Percentiles rank a stretch among this genome's conserved stretches.
Evolutionary conservation across 1,140 invertebrate genomes (phyloP).

Genomic region (Aphaenogaster ashmeadi): DNA sequence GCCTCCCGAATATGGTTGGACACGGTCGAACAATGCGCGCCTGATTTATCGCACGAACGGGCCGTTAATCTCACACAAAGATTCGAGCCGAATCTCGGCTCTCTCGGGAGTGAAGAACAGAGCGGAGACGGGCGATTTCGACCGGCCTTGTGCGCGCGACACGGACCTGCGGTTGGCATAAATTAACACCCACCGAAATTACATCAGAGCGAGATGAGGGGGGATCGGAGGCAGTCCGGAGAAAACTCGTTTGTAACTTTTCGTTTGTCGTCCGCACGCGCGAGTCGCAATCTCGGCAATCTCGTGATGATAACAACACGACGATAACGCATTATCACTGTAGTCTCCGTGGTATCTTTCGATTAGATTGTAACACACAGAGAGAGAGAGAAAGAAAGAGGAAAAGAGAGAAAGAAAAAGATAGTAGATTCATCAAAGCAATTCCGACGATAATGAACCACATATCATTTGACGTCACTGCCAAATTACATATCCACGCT

Average conservation of each 20-base stretch:
- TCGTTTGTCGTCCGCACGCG: constrained; percentile 60
- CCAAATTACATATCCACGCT: background rate
- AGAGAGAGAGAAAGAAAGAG: background rate
- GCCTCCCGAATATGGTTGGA: constrained; percentile 49
- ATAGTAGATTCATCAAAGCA: background rate
- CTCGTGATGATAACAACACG: background rate
- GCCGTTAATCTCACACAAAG: constrained; percentile 26
- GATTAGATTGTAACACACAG: constrained; percentile 1
- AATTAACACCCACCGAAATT: constrained; percentile 79
- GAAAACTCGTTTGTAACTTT: constrained; percentile 76
- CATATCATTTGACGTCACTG: no score
- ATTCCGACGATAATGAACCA: background rate
- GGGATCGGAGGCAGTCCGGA: background rate
- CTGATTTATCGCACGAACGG: constrained; percentile 41
- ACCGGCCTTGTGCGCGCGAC: constrained; percentile 50
- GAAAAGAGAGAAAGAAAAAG: background rate
- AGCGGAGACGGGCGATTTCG: constrained; percentile 20
- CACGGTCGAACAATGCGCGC: constrained; percentile 37
- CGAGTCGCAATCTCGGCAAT: constrained; percentile 40
- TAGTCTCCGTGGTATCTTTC: background rate
- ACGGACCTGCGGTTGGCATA: constrained; percentile 64
- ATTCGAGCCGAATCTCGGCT: background rate
- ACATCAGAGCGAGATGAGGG: constrained; percentile 39
- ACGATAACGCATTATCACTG: constrained; percentile 65
- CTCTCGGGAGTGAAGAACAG: constrained; percentile 17